Evolutionary conservation across 2,888 invertebrate genomes (phyloP).

Genomic region (Cerastis leucographa): DNA sequence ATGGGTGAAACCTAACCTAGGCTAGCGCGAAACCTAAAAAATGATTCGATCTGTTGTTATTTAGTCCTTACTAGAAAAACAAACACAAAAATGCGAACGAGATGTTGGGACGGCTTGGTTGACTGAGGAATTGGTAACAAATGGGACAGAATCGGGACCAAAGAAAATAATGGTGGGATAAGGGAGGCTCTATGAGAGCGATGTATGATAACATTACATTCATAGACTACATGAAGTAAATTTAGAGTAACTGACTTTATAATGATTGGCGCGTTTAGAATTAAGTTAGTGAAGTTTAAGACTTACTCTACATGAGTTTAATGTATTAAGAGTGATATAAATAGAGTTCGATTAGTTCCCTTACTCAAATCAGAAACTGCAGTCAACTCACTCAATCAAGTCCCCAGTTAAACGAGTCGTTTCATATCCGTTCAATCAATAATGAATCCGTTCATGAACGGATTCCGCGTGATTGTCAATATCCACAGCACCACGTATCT

Average conservation of each 20-base stretch:
- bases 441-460: constrained; percentile 1
- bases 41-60: too few relatives aligned
- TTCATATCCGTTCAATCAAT: not conserved
- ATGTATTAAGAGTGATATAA: too few relatives aligned
- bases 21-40: too few relatives aligned
- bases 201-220: not conserved
- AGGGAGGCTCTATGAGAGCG: not conserved
- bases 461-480: constrained; percentile 16
- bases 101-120: not conserved
- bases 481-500: not conserved
- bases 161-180: not conserved
- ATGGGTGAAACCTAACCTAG: too few relatives aligned
- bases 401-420: not conserved
- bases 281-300: too few relatives aligned
- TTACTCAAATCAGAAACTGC: not conserved
- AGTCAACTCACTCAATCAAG: not conserved
- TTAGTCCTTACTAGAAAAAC: not conserved
- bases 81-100: not conserved
- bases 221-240: not conserved
- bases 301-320: not conserved
- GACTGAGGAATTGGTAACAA: not conserved
- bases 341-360: not conserved
- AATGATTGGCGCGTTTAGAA: not conserved
- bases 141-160: not conserved
- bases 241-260: not conserved